Evolutionary conservation across 2,113 vertebrate species (phyloP).

Genomic region (Hyaena hyaena): DNA sequence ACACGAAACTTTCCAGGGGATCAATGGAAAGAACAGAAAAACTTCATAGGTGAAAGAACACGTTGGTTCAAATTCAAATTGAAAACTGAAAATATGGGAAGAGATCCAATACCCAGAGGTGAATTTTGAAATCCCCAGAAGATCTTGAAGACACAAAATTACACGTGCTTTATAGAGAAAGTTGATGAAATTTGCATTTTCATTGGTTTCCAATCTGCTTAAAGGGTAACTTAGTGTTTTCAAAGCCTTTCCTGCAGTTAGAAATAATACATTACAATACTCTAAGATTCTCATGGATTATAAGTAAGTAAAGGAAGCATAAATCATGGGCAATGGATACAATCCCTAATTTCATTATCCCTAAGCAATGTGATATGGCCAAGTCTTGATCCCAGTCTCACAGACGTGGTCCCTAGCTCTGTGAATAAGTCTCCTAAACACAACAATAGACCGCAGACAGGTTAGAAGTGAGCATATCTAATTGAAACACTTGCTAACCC

Average conservation of each 20-base stretch:
- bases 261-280: constrained; percentile 37
- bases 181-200: constrained; percentile 63
- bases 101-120: not conserved
- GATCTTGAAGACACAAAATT: not conserved
- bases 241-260: constrained; percentile 11
- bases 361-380: not conserved
- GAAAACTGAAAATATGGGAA: not conserved
- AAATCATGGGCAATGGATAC: not conserved
- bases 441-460: not conserved
- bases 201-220: constrained; percentile 59
- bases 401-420: not conserved
- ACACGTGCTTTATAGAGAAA: not conserved
- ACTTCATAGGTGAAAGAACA: not conserved
- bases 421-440: not conserved
- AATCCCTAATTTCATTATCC: not conserved
- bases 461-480: not conserved
- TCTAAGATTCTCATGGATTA: not conserved
- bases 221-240: not conserved
- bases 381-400: not conserved
- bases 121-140: not conserved
- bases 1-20: not conserved
- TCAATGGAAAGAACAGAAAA: not conserved
- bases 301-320: not conserved
- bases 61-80: not conserved
- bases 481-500: not conserved